phyloP scores from a whole-genome alignment of 2,888 invertebrate species.

The Hypomecis atomaria region DNA sequence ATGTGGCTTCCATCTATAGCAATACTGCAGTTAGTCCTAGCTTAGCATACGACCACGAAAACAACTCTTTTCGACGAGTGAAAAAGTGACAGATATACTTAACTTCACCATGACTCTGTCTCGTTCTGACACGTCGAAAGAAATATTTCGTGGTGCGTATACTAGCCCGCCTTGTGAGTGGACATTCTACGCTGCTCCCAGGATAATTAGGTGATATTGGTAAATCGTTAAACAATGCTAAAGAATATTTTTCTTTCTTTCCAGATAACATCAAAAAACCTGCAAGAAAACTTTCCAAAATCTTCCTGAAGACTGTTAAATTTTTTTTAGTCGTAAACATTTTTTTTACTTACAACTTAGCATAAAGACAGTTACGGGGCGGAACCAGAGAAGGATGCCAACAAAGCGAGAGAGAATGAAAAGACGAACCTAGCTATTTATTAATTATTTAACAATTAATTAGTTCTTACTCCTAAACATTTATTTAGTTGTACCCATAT shows the following conservation, averaged over 20 bases:
- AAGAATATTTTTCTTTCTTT: conserved; percentile 57
- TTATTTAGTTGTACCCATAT: conserved; percentile 49
- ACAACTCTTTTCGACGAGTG: too few species aligned
- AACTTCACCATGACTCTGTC: too few species aligned
- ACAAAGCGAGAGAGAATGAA: conserved; percentile 79
- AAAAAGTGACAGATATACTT: too few species aligned
- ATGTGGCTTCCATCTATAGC: too few species aligned
- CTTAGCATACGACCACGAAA: too few species aligned
- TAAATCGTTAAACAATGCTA: neutral
- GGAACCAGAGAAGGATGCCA: conserved; percentile 68
- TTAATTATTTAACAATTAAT: conserved; percentile 66
- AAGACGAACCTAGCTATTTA: conserved; percentile 82
- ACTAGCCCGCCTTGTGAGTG: too few species aligned
- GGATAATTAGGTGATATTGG: too few species aligned
- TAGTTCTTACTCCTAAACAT: conserved; percentile 60
- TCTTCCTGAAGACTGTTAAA: conserved; percentile 80
- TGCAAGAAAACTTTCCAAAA: conserved; percentile 79
- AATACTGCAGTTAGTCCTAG: too few species aligned
- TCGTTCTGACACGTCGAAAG: too few species aligned
- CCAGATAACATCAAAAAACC: conserved; percentile 74
- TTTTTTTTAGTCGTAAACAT: conserved; percentile 62
- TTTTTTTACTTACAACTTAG: conserved; percentile 64
- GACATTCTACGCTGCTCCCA: too few species aligned
- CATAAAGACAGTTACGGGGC: conserved; percentile 56
- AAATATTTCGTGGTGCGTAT: too few species aligned